Evolutionary conservation across 2,797 vertebrate genomes (phyloP).

Genomic region (Cyprinella venusta): DNA sequence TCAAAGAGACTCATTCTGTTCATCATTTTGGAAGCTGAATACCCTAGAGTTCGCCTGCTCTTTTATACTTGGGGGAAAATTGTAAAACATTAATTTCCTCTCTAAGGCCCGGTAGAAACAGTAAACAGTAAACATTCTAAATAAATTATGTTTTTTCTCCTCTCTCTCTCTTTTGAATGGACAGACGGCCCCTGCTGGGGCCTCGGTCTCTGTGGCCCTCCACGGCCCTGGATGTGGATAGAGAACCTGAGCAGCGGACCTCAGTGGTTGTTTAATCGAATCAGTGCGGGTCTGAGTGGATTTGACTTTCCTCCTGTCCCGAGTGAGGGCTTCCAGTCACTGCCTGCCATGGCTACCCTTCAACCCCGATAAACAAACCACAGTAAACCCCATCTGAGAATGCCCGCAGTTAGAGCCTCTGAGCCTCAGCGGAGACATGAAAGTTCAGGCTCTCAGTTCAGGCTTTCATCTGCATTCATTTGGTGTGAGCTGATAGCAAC

Average conservation of each 20-base stretch:
- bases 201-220: slow-evolving; percentile 72
- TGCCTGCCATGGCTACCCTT: slow-evolving; percentile 67
- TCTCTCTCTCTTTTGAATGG: slow-evolving; percentile 57
- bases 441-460: slow-evolving; percentile 46
- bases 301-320: slow-evolving; percentile 75
- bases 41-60: slow-evolving; percentile 61
- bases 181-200: slow-evolving; percentile 68
- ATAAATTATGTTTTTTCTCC: slow-evolving; percentile 75
- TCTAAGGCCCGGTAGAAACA: slow-evolving; percentile 67
- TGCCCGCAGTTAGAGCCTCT: slow-evolving; percentile 61
- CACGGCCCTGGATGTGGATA: slow-evolving; percentile 73
- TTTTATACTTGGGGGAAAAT: slow-evolving; percentile 67
- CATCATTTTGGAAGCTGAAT: slow-evolving; percentile 68
- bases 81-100: slow-evolving; percentile 70
- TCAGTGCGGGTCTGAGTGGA: slow-evolving; percentile 74
- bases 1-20: slow-evolving; percentile 64
- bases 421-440: slow-evolving; percentile 40
- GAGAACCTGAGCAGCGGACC: slow-evolving; percentile 74
- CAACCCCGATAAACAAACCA: slow-evolving; percentile 72
- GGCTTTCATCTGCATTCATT: slow-evolving; percentile 40
- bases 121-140: slow-evolving; percentile 81
- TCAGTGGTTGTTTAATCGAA: slow-evolving; percentile 78
- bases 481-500: slow-evolving; percentile 27
- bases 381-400: slow-evolving; percentile 65
- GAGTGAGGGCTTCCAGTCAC: slow-evolving; percentile 72